Evolutionary conservation across 2,113 vertebrate genomes (phyloP).

Genomic region (Notarius quadriscutis): DNA sequence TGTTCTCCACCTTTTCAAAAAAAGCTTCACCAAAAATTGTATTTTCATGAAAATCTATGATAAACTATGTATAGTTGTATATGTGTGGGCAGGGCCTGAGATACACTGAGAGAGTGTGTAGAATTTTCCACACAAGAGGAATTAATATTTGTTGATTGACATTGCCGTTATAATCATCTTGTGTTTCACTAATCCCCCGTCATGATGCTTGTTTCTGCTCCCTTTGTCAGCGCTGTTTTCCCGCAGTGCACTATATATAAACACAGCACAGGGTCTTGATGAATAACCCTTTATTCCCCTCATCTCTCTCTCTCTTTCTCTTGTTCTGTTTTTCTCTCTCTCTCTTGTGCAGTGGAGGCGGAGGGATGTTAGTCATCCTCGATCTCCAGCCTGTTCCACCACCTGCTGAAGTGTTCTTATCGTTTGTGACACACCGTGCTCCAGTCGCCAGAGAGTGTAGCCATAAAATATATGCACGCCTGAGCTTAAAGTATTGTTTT

Average conservation of each 20-base stretch:
- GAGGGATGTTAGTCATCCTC: conserved; percentile 53
- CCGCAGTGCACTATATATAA: conserved; percentile 40
- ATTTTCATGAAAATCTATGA: too few relatives aligned
- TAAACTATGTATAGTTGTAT: too few relatives aligned
- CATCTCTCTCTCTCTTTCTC: conserved; percentile 8
- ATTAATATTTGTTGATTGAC: background rate
- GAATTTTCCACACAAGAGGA: background rate
- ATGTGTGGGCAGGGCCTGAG: background rate
- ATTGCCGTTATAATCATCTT: background rate
- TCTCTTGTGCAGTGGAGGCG: conserved; percentile 33
- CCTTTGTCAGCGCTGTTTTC: conserved; percentile 22
- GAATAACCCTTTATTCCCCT: conserved; percentile 32
- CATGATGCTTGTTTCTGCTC: conserved; percentile 1
- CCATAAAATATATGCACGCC: background rate
- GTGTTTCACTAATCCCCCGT: conserved; percentile 8
- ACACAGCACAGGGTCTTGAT: conserved; percentile 30
- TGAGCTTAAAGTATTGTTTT: background rate
- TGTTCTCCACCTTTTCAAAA: too few relatives aligned
- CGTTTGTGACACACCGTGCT: conserved; percentile 39
- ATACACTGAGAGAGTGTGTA: background rate
- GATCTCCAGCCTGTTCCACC: conserved; percentile 37
- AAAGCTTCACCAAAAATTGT: too few relatives aligned
- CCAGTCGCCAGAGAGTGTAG: conserved; percentile 18
- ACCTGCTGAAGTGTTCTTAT: conserved; percentile 46
- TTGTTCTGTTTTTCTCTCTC: background rate